These are phyloP conservation scores for Alces alces DNA, from an alignment of 2,113 vertebrate species.

Conservation along the genomic window DNA sequence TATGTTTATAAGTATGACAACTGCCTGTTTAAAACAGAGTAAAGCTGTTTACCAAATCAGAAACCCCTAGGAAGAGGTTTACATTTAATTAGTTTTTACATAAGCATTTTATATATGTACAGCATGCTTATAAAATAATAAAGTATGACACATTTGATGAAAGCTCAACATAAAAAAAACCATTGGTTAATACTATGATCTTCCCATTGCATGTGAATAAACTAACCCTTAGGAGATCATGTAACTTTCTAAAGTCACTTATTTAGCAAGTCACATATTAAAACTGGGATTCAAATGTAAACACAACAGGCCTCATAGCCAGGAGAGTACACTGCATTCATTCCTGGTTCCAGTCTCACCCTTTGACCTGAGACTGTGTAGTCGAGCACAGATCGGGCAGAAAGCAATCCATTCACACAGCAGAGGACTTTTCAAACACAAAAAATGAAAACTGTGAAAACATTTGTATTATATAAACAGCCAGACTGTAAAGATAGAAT, in stretches of 20 bases:
- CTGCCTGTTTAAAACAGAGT: neutral
- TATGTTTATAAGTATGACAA: neutral
- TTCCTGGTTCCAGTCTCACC: neutral
- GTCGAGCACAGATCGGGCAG: neutral
- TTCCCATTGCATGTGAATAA: neutral
- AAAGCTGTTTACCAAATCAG: constrained; percentile 41
- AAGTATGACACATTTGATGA: neutral
- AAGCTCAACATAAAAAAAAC: constrained; percentile 22
- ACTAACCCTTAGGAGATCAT: neutral
- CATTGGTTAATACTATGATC: neutral
- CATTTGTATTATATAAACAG: neutral
- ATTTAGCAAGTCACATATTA: neutral
- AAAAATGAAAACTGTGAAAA: neutral
- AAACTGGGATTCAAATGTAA: neutral
- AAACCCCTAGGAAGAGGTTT: neutral
- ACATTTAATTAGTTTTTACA: neutral
- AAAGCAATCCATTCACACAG: neutral
- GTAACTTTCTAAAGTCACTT: neutral
- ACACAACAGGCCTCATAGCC: neutral
- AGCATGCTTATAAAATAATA: constrained; percentile 47
- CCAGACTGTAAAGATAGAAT: neutral
- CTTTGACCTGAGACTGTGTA: neutral
- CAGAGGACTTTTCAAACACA: neutral
- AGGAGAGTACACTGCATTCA: rapidly evolving
- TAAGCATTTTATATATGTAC: constrained; percentile 56